phyloP scores from a whole-genome alignment of 2,797 vertebrate genomes.

The Synaphobranchus kaupii region DNA sequence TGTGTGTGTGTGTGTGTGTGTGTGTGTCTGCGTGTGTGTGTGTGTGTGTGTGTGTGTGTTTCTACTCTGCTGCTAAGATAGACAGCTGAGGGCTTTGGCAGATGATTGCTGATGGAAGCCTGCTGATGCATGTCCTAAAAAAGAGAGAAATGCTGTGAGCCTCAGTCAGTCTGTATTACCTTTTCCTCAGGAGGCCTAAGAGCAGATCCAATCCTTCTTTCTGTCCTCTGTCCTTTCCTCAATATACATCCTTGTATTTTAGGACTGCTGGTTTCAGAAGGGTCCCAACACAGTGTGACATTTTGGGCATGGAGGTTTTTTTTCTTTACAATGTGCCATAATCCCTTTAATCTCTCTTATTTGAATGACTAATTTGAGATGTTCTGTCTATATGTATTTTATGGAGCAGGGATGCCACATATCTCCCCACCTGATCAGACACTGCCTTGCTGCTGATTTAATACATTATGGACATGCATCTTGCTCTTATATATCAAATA shows the following conservation, averaged over 20 bases:
- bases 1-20: neutral
- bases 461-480: too few relatives aligned
- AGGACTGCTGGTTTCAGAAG: neutral
- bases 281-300: neutral
- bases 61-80: neutral
- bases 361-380: neutral
- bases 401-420: neutral
- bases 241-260: slow-evolving; percentile 5
- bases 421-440: neutral
- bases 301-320: neutral
- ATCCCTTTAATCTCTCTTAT: neutral
- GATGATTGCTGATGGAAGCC: neutral
- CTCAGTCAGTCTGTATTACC: neutral
- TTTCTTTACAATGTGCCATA: neutral
- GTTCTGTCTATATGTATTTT: neutral
- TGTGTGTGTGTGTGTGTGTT: neutral
- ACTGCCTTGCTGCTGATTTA: neutral
- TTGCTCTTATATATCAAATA: too few relatives aligned
- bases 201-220: slow-evolving; percentile 19
- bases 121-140: slow-evolving; percentile 50
- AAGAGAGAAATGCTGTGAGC: slow-evolving; percentile 55
- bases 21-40: neutral
- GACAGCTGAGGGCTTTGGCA: neutral
- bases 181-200: slow-evolving; percentile 9
- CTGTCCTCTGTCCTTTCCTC: neutral